Conservation (phyloP, 2,797 vertebrate genomes). For the Poeciliopsis gracilis region DNA sequence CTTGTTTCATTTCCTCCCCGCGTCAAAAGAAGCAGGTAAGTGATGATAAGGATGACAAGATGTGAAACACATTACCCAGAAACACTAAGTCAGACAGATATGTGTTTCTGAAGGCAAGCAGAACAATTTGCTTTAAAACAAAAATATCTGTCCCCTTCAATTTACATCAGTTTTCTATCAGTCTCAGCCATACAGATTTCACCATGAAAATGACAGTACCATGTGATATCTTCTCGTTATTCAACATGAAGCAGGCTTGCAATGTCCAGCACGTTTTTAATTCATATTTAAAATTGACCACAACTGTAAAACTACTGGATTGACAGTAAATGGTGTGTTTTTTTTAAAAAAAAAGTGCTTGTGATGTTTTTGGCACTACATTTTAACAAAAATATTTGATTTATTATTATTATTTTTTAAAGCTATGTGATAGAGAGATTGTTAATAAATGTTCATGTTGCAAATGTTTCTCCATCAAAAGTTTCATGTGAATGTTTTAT, state of each 20-base stretch:
- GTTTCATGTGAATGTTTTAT: not conserved
- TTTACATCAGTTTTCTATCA: slow-evolving; percentile 3
- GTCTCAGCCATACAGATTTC: not conserved
- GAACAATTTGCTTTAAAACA: slow-evolving; percentile 18
- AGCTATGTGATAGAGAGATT: not conserved
- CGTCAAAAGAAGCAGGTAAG: slow-evolving; percentile 56
- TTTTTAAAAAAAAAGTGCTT: not conserved
- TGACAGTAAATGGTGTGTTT: slow-evolving; percentile 1
- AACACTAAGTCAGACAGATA: slow-evolving; percentile 2
- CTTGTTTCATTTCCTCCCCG: slow-evolving; percentile 56
- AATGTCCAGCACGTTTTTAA: slow-evolving; percentile 9
- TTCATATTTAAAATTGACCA: slow-evolving; percentile 8
- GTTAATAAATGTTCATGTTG: not conserved
- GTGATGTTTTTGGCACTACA: slow-evolving; percentile 5
- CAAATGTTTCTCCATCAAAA: not conserved
- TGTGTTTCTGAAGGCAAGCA: not conserved
- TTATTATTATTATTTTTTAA: not conserved
- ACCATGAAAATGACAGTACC: not conserved
- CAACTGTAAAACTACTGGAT: slow-evolving; percentile 4
- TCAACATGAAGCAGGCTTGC: slow-evolving; percentile 13
- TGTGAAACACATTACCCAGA: slow-evolving; percentile 16
- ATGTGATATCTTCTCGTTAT: not conserved
- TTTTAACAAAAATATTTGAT: not conserved
- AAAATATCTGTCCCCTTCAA: slow-evolving; percentile 4
- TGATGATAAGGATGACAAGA: slow-evolving; percentile 49